Conservation (phyloP, 1,140 invertebrate species). For the Popillia japonica region DNA sequence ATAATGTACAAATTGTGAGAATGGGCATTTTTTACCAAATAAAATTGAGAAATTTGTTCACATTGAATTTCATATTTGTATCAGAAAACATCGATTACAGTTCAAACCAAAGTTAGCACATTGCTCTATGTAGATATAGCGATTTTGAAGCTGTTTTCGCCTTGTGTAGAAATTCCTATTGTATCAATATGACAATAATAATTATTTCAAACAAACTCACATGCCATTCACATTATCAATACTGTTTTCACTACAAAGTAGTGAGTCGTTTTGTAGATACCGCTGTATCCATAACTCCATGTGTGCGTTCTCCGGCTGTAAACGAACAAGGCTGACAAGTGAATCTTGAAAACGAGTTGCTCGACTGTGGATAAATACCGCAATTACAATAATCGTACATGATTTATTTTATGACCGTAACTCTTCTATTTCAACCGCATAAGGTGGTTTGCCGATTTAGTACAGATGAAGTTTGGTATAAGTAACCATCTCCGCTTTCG, state of each 20-base stretch:
- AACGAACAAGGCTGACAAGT: slow-evolving; percentile 13
- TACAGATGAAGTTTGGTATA: slow-evolving; percentile 12
- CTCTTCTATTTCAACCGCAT: slow-evolving; percentile 16
- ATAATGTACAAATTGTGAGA: too few relatives aligned
- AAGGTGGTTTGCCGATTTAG: slow-evolving; percentile 23
- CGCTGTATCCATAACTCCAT: neutral
- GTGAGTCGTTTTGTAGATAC: neutral
- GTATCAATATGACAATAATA: neutral
- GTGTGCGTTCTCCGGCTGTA: slow-evolving; percentile 11
- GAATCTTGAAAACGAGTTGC: slow-evolving; percentile 6
- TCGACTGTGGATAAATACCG: slow-evolving; percentile 17
- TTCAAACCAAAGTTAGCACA: too few relatives aligned
- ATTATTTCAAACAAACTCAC: neutral
- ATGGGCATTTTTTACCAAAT: too few relatives aligned
- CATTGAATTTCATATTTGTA: too few relatives aligned
- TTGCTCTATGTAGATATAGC: too few relatives aligned
- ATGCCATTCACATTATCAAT: slow-evolving; percentile 4
- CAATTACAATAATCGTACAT: slow-evolving; percentile 34
- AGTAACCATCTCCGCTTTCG: neutral
- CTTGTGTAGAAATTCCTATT: too few relatives aligned
- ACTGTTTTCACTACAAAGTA: slow-evolving; percentile 6
- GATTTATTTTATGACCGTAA: slow-evolving; percentile 18
- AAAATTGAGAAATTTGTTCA: too few relatives aligned
- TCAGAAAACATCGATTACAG: too few relatives aligned
- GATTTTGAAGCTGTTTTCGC: too few relatives aligned